Conservation (phyloP, 2,113 vertebrate species). For the Salvelinus fontinalis region DNA sequence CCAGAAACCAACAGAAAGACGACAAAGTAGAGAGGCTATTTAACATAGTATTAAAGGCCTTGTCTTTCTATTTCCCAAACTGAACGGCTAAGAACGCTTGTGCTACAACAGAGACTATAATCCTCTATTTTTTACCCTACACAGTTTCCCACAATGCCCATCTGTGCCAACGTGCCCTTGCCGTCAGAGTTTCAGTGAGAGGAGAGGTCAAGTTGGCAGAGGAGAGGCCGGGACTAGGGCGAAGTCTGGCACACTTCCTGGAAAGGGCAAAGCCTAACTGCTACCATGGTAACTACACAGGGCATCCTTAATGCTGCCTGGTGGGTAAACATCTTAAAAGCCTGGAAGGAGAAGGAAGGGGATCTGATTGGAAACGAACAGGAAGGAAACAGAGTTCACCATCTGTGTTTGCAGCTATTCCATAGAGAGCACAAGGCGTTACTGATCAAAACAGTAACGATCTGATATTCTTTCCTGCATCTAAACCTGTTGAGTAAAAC, state of each 20-base stretch:
- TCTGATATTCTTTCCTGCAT: no score
- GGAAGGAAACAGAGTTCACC: not conserved
- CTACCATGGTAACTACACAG: conserved; percentile 46
- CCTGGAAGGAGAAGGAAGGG: not conserved
- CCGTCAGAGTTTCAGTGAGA: not conserved
- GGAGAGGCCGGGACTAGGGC: conserved; percentile 3
- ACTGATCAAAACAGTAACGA: no score
- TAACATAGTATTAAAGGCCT: no score
- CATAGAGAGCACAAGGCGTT: no score
- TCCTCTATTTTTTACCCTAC: no score
- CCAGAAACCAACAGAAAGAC: no score
- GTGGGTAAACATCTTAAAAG: conserved; percentile 10
- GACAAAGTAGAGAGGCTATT: no score
- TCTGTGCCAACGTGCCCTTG: not conserved
- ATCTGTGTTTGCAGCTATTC: not conserved
- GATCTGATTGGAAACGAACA: not conserved
- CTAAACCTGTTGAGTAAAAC: no score
- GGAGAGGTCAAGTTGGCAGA: not conserved
- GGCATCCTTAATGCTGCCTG: not conserved
- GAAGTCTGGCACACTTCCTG: conserved; percentile 66
- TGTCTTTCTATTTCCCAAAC: no score
- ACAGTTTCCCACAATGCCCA: not conserved
- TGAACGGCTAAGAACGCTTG: no score
- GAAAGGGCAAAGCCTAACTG: conserved; percentile 10
- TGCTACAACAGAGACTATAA: no score